Conservation (phyloP, 2,888 invertebrate genomes). For the Drosophila kanekoi region DNA sequence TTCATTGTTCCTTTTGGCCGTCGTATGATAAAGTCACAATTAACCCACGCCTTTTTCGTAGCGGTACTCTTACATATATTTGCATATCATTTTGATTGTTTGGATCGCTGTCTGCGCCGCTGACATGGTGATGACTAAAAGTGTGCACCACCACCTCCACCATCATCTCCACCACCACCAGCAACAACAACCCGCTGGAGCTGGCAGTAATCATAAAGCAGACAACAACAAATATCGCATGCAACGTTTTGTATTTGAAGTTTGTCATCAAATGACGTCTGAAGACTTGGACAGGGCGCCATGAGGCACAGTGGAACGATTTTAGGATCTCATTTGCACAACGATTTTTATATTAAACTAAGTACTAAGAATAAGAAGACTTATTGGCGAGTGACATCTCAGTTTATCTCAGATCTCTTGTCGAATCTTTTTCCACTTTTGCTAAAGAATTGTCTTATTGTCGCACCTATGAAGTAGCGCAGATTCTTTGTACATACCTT, state of each 20-base stretch:
- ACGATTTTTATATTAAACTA: not conserved
- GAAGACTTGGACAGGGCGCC: slow-evolving; percentile 37
- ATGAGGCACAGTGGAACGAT: slow-evolving; percentile 45
- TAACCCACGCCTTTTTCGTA: slow-evolving; percentile 83
- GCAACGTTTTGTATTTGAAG: slow-evolving; percentile 71
- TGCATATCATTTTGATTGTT: slow-evolving; percentile 82
- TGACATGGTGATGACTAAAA: slow-evolving; percentile 79
- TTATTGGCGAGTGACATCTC: no score
- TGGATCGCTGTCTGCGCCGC: slow-evolving; percentile 60
- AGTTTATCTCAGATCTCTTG: no score
- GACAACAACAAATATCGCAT: slow-evolving; percentile 73
- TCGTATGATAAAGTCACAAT: slow-evolving; percentile 81
- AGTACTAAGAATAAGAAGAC: no score
- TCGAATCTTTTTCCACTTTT: no score
- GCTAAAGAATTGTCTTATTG: no score
- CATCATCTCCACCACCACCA: slow-evolving; percentile 48
- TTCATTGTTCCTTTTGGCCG: slow-evolving; percentile 59
- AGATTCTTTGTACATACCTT: no score
- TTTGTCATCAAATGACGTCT: slow-evolving; percentile 81
- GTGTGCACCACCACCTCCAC: slow-evolving; percentile 61
- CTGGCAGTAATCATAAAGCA: slow-evolving; percentile 61
- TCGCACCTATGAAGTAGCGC: no score
- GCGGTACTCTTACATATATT: slow-evolving; percentile 82
- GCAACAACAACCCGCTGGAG: slow-evolving; percentile 43
- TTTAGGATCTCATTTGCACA: not conserved